Evolutionary conservation across 1,140 invertebrate genomes (phyloP).

Genomic region (Atta colombica): DNA sequence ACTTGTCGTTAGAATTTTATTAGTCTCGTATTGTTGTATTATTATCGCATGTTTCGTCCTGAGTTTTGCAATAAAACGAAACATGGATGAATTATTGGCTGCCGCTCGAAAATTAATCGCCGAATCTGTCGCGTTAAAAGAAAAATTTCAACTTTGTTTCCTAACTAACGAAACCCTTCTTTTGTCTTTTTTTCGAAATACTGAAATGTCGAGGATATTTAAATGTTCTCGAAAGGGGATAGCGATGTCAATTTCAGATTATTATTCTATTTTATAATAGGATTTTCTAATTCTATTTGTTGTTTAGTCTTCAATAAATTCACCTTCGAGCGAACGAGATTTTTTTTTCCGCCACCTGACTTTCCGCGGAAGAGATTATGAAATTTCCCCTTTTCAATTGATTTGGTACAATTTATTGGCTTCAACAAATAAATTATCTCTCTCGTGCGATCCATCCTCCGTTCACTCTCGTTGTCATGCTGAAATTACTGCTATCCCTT

Average conservation of each 20-base stretch:
- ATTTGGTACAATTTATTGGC: constrained; percentile 49
- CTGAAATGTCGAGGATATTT: constrained; percentile 34
- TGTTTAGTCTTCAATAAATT: constrained; percentile 56
- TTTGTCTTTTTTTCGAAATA: background rate
- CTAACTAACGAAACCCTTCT: constrained; percentile 21
- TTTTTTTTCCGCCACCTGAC: constrained; percentile 52
- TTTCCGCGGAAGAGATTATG: constrained; percentile 62
- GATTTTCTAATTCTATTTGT: constrained; percentile 68
- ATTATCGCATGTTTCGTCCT: background rate
- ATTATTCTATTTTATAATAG: constrained; percentile 63
- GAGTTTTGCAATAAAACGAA: background rate
- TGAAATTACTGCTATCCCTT: background rate
- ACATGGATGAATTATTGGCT: background rate
- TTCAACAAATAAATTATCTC: constrained; percentile 65
- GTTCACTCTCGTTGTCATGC: too few relatives aligned
- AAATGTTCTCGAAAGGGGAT: background rate
- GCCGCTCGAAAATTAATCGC: constrained; percentile 43
- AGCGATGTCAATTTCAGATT: constrained; percentile 63
- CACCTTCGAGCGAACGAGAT: background rate
- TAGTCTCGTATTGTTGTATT: constrained; percentile 20
- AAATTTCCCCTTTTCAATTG: constrained; percentile 66
- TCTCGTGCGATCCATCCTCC: background rate
- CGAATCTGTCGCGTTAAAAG: background rate
- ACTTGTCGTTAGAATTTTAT: background rate
- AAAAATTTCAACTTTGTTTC: background rate